Percentiles rank a stretch among this genome's conserved stretches.
Conservation (phyloP, 2,888 invertebrate species). For the Enchytraeus crypticus region DNA sequence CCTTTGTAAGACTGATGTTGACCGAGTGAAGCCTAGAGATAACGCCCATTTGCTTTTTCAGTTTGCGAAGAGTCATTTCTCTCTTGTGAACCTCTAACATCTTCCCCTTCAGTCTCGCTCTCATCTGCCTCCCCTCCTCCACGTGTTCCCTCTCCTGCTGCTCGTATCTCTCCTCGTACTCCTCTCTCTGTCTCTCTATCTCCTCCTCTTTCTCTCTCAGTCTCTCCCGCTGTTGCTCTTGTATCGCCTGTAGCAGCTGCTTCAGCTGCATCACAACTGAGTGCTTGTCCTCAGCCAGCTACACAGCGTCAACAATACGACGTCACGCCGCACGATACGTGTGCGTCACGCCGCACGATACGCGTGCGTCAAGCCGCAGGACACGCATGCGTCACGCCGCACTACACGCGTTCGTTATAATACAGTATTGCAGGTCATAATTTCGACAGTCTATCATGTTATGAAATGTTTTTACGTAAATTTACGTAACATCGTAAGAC, state of each 20-base stretch:
- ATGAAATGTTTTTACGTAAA: too few species aligned
- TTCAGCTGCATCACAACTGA: too few species aligned
- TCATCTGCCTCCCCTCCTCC: neutral
- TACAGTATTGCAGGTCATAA: too few species aligned
- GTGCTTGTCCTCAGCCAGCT: too few species aligned
- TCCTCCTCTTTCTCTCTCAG: neutral
- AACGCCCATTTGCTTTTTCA: slow-evolving; percentile 6
- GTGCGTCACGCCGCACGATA: too few species aligned
- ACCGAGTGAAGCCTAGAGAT: slow-evolving; percentile 20
- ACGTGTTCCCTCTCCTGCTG: slow-evolving; percentile 8
- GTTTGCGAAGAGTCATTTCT: slow-evolving; percentile 14
- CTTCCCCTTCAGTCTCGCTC: neutral
- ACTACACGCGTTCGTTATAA: too few species aligned
- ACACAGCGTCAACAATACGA: too few species aligned
- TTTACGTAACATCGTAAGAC: too few species aligned
- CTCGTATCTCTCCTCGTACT: slow-evolving; percentile 9
- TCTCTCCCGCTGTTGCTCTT: slow-evolving; percentile 6
- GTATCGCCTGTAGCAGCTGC: neutral
- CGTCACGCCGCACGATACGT: too few species aligned
- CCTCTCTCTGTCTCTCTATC: slow-evolving; percentile 9
- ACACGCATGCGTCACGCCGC: too few species aligned
- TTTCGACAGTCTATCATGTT: too few species aligned
- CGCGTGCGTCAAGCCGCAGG: too few species aligned
- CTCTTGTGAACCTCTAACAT: slow-evolving; percentile 17
- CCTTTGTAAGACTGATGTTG: slow-evolving; percentile 27